Evolutionary conservation across 2,888 invertebrate genomes (phyloP).

Genomic region (Morpho helenor): DNA sequence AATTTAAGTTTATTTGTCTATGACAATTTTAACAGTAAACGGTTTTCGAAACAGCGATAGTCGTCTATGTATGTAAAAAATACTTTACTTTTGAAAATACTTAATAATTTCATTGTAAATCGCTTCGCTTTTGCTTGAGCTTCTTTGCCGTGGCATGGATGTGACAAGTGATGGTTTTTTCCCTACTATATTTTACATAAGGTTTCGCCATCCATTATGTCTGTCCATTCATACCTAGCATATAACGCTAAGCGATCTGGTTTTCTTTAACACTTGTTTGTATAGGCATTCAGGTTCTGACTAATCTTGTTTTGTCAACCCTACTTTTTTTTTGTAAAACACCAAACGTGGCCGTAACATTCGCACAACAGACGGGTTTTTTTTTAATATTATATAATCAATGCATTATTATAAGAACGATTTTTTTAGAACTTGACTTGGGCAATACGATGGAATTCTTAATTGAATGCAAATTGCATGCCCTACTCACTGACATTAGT

Average conservation of each 20-base stretch:
- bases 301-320: conserved; percentile 48
- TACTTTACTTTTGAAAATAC: conserved; percentile 16
- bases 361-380: conserved; percentile 26
- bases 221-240: conserved; percentile 42
- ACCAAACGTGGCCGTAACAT: conserved; percentile 22
- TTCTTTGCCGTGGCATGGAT: conserved; percentile 60
- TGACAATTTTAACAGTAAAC: conserved; percentile 13
- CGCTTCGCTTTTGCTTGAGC: conserved; percentile 76
- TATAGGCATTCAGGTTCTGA: conserved; percentile 62
- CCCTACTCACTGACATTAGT: too few relatives aligned
- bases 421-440: too few relatives aligned
- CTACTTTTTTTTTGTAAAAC: conserved; percentile 33
- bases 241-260: conserved; percentile 66
- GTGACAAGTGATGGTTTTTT: conserved; percentile 32
- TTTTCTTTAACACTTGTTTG: conserved; percentile 77
- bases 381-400: too few relatives aligned
- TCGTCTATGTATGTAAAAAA: conserved; percentile 12
- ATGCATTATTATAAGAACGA: too few relatives aligned
- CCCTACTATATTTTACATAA: background rate
- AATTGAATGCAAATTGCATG: too few relatives aligned
- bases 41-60: conserved; percentile 30
- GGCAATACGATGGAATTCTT: too few relatives aligned
- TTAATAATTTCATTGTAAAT: conserved; percentile 40
- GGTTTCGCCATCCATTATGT: background rate
- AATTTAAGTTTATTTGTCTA: too few relatives aligned